phyloP scores from a whole-genome alignment of 2,888 invertebrate genomes.

The Melieria crassipennis region DNA sequence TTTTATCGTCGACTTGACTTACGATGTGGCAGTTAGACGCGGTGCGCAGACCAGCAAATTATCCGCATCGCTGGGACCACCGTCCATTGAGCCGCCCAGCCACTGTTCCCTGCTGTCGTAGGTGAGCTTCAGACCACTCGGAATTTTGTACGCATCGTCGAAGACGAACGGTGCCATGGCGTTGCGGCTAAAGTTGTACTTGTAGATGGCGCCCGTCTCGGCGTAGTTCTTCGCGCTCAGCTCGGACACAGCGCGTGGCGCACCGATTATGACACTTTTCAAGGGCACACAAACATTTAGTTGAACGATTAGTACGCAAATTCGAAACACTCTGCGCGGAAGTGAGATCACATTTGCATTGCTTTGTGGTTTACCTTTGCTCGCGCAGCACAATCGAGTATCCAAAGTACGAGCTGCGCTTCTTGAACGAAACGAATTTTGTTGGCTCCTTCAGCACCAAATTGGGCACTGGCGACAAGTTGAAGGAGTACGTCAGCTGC shows the following conservation, averaged over 20 bases:
- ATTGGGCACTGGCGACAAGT: constrained; percentile 50
- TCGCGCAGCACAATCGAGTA: constrained; percentile 41
- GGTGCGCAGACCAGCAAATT: constrained; percentile 54
- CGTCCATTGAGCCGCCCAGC: constrained; percentile 64
- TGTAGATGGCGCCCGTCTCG: constrained; percentile 11
- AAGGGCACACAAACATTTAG: constrained; percentile 1
- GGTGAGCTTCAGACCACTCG: background rate
- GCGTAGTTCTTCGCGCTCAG: background rate
- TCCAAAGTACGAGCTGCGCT: constrained; percentile 46
- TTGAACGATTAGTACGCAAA: background rate
- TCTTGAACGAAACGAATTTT: constrained; percentile 5
- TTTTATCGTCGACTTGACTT: background rate
- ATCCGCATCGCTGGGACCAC: constrained; percentile 52
- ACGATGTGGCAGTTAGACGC: background rate
- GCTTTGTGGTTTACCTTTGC: constrained; percentile 22
- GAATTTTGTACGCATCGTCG: background rate
- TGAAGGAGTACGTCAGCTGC: constrained; percentile 36
- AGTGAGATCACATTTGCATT: background rate
- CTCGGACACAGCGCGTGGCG: constrained; percentile 64
- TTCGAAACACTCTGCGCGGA: background rate
- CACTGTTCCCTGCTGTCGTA: constrained; percentile 47
- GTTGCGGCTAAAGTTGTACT: background rate
- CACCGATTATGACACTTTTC: constrained; percentile 64
- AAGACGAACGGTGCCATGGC: background rate
- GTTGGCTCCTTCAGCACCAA: constrained; percentile 42